phyloP scores from a whole-genome alignment of 2,888 invertebrate species.

The Limenitis camilla region DNA sequence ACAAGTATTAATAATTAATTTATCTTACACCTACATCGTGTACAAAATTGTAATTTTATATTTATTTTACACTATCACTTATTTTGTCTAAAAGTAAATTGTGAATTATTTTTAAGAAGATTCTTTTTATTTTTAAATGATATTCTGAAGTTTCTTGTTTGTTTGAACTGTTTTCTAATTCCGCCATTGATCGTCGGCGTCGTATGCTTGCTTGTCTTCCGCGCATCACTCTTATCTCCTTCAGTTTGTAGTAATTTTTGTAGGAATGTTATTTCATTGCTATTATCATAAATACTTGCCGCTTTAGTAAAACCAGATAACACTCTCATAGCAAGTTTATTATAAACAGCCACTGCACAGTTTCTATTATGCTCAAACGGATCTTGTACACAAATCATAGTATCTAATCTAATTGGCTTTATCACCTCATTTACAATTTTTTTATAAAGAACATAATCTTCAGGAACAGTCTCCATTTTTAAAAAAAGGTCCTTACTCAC shows the following conservation, averaged over 20 bases:
- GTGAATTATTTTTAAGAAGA: neutral
- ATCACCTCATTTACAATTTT: slow-evolving; percentile 11
- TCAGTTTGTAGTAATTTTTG: slow-evolving; percentile 5
- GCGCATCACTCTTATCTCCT: neutral
- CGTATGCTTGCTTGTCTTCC: neutral
- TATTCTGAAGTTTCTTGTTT: neutral
- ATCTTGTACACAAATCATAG: slow-evolving; percentile 32
- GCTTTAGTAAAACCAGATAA: slow-evolving; percentile 17
- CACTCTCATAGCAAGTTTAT: slow-evolving; percentile 20
- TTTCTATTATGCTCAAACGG: slow-evolving; percentile 34
- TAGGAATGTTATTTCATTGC: slow-evolving; percentile 4
- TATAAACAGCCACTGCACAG: slow-evolving; percentile 26
- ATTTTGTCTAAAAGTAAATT: neutral
- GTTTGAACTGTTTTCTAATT: slow-evolving; percentile 4
- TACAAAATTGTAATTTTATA: too few species aligned
- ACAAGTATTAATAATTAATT: too few species aligned
- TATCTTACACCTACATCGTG: too few species aligned
- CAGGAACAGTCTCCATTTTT: slow-evolving; percentile 18
- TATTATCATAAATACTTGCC: slow-evolving; percentile 19
- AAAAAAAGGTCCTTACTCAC: slow-evolving; percentile 24
- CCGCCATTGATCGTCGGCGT: neutral
- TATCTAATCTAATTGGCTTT: slow-evolving; percentile 21
- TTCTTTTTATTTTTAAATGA: neutral
- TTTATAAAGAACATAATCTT: slow-evolving; percentile 27
- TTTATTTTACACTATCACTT: too few species aligned